phyloP scores from a whole-genome alignment of 1,140 invertebrate genomes.

The Papilio glaucus region DNA sequence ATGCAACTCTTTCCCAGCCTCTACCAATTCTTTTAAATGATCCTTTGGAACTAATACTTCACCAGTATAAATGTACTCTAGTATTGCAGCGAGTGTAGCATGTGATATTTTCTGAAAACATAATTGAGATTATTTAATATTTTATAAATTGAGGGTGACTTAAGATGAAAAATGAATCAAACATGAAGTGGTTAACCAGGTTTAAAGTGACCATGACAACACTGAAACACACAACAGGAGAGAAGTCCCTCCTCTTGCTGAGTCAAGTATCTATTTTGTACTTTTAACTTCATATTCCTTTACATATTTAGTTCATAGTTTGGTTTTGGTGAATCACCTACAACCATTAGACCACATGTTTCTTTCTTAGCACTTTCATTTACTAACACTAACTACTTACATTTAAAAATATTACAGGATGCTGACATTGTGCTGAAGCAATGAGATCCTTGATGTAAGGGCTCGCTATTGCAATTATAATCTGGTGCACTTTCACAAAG shows the following conservation, averaged over 20 bases:
- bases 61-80: constrained; percentile 72
- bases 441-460: constrained; percentile 91
- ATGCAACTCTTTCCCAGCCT: constrained; percentile 63
- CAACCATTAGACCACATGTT: not conserved
- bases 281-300: not conserved
- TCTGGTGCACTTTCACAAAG: constrained; percentile 89
- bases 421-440: constrained; percentile 89
- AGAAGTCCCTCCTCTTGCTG: no score
- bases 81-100: constrained; percentile 56
- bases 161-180: no score
- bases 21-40: constrained; percentile 58
- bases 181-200: no score
- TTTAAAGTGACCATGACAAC: no score
- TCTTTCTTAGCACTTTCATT: not conserved
- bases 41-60: constrained; percentile 63
- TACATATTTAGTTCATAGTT: not conserved
- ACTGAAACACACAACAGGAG: no score
- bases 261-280: no score
- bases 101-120: constrained; percentile 66
- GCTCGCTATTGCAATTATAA: constrained; percentile 89
- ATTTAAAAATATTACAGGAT: constrained; percentile 89
- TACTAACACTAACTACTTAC: constrained; percentile 53
- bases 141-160: no score
- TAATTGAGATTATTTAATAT: not conserved
- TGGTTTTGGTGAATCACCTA: not conserved